Percentiles rank a stretch among this genome's conserved stretches.
phyloP scores from a whole-genome alignment of 2,113 vertebrate species.

The Barnardius zonarius region DNA sequence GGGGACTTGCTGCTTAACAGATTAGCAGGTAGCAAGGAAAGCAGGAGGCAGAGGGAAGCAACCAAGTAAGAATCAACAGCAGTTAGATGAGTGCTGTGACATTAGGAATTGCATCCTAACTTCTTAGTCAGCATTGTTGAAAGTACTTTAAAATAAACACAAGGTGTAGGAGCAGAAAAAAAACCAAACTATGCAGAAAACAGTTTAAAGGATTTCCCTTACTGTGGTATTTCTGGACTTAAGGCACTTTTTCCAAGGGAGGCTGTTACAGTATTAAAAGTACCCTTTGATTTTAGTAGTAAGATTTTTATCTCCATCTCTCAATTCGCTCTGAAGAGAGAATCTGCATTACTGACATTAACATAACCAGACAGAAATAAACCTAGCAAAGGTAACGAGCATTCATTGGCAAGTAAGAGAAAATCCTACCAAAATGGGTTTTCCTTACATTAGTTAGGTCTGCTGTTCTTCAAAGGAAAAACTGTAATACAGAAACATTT shows the following conservation, averaged over 20 bases:
- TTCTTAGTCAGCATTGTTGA: neutral
- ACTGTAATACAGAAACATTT: neutral
- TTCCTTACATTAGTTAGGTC: neutral
- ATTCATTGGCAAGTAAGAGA: neutral
- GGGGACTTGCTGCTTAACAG: neutral
- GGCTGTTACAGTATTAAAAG: neutral
- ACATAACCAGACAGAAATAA: neutral
- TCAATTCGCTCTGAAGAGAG: neutral
- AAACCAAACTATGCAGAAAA: neutral
- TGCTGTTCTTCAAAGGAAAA: neutral
- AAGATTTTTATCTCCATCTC: neutral
- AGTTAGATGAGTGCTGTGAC: neutral
- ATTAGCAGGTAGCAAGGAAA: neutral
- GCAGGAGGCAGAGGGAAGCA: neutral
- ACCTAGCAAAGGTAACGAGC: neutral
- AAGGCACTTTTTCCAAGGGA: neutral
- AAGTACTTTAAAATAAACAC: neutral
- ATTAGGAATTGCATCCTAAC: neutral
- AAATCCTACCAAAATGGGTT: neutral
- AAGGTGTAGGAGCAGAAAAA: neutral
- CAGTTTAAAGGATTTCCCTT: neutral
- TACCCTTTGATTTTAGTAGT: neutral
- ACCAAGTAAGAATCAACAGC: neutral
- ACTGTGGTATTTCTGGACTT: neutral
- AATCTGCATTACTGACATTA: neutral